These are phyloP conservation scores for Catocala fraxini DNA, from an alignment of 2,888 invertebrate genomes.

Conservation along the genomic window DNA sequence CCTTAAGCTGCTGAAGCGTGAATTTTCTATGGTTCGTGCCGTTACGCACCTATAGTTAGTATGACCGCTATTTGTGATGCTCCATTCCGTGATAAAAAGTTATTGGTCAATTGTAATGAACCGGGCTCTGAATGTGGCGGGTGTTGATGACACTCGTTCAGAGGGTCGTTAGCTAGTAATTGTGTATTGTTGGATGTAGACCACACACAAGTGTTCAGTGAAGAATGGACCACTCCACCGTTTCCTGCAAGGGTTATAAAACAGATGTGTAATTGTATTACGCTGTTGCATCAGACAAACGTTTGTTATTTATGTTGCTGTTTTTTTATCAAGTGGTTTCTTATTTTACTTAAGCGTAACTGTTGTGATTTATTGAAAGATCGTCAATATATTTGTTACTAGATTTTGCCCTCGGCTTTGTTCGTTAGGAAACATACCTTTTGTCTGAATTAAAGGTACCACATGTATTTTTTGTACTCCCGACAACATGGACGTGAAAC, in stretches of 20 bases:
- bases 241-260: neutral
- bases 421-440: too few relatives aligned
- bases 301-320: too few relatives aligned
- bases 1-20: conserved; percentile 57
- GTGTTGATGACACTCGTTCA: neutral
- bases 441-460: too few relatives aligned
- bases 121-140: conserved; percentile 39
- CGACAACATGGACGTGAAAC: too few relatives aligned
- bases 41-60: conserved; percentile 63
- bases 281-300: neutral
- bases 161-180: conserved; percentile 2
- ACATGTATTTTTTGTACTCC: too few relatives aligned
- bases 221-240: neutral
- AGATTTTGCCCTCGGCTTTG: too few relatives aligned
- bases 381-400: too few relatives aligned
- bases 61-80: conserved; percentile 60
- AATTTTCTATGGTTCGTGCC: conserved; percentile 57
- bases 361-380: too few relatives aligned
- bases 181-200: conserved; percentile 1
- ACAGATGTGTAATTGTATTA: neutral
- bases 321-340: too few relatives aligned
- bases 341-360: too few relatives aligned
- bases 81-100: conserved; percentile 59
- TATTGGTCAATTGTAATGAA: conserved; percentile 57
- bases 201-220: neutral